Percentiles rank a stretch among this genome's conserved stretches.
These are phyloP conservation scores for Omphaloscelis lunosa DNA, from an alignment of 2,888 invertebrate species.

Conservation along the genomic window DNA sequence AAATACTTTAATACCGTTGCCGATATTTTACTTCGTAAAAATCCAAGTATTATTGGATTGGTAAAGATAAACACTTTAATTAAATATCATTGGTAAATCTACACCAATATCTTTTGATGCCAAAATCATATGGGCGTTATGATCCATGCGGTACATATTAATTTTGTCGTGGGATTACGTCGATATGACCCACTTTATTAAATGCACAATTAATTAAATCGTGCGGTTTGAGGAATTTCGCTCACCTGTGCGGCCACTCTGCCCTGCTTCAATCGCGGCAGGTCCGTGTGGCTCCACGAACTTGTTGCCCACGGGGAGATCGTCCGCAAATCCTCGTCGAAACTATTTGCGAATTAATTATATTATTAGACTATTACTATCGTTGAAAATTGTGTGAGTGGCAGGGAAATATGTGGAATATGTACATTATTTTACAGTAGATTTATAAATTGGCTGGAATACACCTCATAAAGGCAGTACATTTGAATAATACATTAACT, in stretches of 20 bases:
- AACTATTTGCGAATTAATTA: constrained; percentile 77
- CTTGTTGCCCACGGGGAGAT: constrained; percentile 94
- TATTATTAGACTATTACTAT: constrained; percentile 27
- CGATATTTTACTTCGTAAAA: not conserved
- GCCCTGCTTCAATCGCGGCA: constrained; percentile 93
- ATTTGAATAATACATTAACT: not conserved
- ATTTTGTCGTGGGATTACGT: constrained; percentile 63
- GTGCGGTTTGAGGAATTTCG: constrained; percentile 59
- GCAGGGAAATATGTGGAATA: constrained; percentile 1
- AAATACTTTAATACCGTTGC: not conserved
- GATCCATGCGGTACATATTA: constrained; percentile 56
- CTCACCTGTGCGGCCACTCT: constrained; percentile 90
- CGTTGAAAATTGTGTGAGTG: not conserved
- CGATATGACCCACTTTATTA: constrained; percentile 63
- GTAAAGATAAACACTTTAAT: constrained; percentile 31
- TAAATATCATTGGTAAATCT: constrained; percentile 34
- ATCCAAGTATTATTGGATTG: not conserved
- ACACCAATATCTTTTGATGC: constrained; percentile 40
- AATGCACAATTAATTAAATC: constrained; percentile 67
- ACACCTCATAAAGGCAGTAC: not conserved
- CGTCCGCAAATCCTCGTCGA: constrained; percentile 92
- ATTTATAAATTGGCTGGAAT: not conserved
- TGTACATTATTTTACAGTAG: not conserved
- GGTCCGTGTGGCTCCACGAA: constrained; percentile 95
- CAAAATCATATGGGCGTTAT: constrained; percentile 46